phyloP scores from a whole-genome alignment of 2,888 invertebrate genomes.

The Hypolimnas misippus region DNA sequence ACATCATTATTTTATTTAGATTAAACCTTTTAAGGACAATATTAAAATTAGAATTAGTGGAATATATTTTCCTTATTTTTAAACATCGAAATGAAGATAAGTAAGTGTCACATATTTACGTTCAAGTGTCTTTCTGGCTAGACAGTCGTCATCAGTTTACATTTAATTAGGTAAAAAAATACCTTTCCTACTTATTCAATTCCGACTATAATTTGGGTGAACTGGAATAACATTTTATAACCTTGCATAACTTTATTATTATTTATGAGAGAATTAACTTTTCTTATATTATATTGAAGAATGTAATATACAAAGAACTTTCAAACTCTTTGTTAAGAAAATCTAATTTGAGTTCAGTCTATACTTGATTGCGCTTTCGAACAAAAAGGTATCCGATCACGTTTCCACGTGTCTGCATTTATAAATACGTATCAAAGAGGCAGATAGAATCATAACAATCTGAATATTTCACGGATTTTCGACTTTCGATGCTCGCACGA shows the following conservation, averaged over 20 bases:
- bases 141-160: no score
- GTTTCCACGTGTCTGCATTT: constrained; percentile 30
- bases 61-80: no score
- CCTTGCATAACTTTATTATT: no score
- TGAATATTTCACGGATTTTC: constrained; percentile 46
- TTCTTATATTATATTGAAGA: background rate
- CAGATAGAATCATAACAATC: constrained; percentile 41
- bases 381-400: constrained; percentile 27
- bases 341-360: background rate
- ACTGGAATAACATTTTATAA: no score
- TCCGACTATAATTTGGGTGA: no score
- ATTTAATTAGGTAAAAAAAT: no score
- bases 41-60: no score
- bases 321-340: constrained; percentile 1
- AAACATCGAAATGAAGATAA: no score
- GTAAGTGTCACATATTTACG: no score
- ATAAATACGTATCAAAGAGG: constrained; percentile 33
- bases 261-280: no score
- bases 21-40: background rate
- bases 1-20: background rate
- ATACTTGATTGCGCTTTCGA: constrained; percentile 18
- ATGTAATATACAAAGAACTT: background rate
- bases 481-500: constrained; percentile 44
- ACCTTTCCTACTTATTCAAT: no score
- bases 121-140: no score